Evolutionary conservation across 2,888 invertebrate genomes (phyloP), one percentile per base, ranked within the genome.

Genomic region (Acanthococcus lagerstroemiae): DNA sequence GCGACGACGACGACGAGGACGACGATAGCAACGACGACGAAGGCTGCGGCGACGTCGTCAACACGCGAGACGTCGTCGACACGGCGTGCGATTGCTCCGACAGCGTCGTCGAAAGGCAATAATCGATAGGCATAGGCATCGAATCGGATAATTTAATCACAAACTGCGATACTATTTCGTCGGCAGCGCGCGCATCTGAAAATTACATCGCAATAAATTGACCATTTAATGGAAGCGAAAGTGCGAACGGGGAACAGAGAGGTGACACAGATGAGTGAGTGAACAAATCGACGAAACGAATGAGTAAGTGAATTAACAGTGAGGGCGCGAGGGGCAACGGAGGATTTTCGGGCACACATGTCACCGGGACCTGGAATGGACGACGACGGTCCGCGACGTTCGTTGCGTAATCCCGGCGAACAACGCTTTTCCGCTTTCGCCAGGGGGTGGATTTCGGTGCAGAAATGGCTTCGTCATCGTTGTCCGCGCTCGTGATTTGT

Each of bases 141-240:
- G 66, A 50, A 46, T 55, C 45, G 44, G 66, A 46, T 56, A 66
- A 56, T 56, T 66, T 66, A 55, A 66, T 66, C 57, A 66, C 66
- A 48, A 66, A 66, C 50, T 57, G 56, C 17, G 66, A 66, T 19
- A 66, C 50, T 50, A 66, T 56, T 66, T 56, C 56, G 50, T 66
- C 66, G 56, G 25, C 48, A 26, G 50, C 56, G 57, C 56, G 63
- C 63, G 54, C 37, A 63, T 63, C 63, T 63, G 63, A 22, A 55
- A 55, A 55, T 25, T 27, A 22, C 19, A 21, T 22, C n/a, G n/a
- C n/a, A 52, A 22, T 52, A 52, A 52, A 52, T 52, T 52, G 22
- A 52, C 52, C 52, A 52, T 52, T 24, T 15, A 24, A 52, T 24
- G 52, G 52, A 52, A 15, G 24, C n/a, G n/a, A 3, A 22, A 21